phyloP scores from a whole-genome alignment of 2,888 invertebrate species.

The Slavum lentiscoides region DNA sequence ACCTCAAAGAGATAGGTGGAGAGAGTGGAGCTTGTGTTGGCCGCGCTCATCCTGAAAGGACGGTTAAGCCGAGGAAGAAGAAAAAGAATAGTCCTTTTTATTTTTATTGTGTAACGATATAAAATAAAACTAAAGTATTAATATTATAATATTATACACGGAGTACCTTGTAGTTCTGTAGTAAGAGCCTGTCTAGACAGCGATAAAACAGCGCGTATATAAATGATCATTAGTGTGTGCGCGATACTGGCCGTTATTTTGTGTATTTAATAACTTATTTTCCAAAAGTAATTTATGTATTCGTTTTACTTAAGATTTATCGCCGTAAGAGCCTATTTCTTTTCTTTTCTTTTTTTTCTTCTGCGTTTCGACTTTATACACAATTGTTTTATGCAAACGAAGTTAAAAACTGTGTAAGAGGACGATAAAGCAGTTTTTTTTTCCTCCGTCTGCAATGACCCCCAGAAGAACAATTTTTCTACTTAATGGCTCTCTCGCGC shows the following conservation, averaged over 20 bases:
- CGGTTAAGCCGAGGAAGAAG: too few relatives aligned
- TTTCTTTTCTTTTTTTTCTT: neutral
- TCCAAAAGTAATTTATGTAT: conserved; percentile 41
- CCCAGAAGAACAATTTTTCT: conserved; percentile 42
- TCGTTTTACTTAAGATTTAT: conserved; percentile 47
- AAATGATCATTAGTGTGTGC: conserved; percentile 23
- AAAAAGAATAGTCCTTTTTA: too few relatives aligned
- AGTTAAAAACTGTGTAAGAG: conserved; percentile 38
- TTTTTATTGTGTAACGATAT: too few relatives aligned
- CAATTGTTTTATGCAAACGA: conserved; percentile 53
- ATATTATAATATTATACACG: neutral
- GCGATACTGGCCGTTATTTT: neutral
- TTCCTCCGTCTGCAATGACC: conserved; percentile 5
- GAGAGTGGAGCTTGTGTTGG: too few relatives aligned
- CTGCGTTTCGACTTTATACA: neutral
- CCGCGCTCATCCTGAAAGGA: too few relatives aligned
- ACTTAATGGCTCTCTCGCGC: conserved; percentile 27
- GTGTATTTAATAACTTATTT: conserved; percentile 44
- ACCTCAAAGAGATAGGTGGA: too few relatives aligned
- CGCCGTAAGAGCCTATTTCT: conserved; percentile 11
- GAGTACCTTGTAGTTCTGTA: neutral
- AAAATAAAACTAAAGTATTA: too few relatives aligned
- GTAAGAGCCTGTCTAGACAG: conserved; percentile 22
- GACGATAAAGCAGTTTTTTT: conserved; percentile 39
- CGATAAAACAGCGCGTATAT: neutral